phyloP scores from a whole-genome alignment of 2,797 vertebrate species.

The Xenops minutus region DNA sequence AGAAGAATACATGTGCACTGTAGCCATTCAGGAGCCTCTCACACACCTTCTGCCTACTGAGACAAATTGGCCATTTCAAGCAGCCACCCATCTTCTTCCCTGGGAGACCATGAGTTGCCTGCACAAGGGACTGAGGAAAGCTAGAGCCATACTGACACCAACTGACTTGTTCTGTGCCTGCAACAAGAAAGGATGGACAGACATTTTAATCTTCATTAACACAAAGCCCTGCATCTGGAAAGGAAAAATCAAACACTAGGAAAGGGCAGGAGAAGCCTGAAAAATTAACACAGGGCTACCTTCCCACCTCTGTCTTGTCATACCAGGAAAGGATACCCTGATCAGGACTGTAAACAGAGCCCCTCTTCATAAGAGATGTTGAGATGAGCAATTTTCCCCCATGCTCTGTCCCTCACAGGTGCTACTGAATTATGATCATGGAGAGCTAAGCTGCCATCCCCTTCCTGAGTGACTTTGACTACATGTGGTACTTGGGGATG shows the following conservation, averaged over 20 bases:
- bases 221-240: not conserved
- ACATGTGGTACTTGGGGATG: not conserved
- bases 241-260: not conserved
- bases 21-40: not conserved
- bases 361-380: not conserved
- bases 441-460: not conserved
- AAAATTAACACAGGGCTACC: not conserved
- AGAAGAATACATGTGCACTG: fast-evolving
- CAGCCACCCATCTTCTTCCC: not conserved
- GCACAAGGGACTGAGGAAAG: not conserved
- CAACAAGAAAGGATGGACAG: not conserved
- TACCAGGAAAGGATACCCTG: not conserved
- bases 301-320: not conserved
- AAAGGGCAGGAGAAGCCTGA: not conserved
- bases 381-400: not conserved
- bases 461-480: not conserved
- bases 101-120: not conserved
- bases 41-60: not conserved
- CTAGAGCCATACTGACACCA: not conserved
- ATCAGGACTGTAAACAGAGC: not conserved
- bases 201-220: slow-evolving; percentile 18
- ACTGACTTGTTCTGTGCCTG: not conserved
- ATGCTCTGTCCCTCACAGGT: not conserved
- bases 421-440: not conserved
- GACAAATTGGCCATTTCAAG: not conserved